Percentiles rank a stretch among this genome's conserved stretches.
Conservation (phyloP, 2,113 vertebrate species). For the Cnemophilus loriae region DNA sequence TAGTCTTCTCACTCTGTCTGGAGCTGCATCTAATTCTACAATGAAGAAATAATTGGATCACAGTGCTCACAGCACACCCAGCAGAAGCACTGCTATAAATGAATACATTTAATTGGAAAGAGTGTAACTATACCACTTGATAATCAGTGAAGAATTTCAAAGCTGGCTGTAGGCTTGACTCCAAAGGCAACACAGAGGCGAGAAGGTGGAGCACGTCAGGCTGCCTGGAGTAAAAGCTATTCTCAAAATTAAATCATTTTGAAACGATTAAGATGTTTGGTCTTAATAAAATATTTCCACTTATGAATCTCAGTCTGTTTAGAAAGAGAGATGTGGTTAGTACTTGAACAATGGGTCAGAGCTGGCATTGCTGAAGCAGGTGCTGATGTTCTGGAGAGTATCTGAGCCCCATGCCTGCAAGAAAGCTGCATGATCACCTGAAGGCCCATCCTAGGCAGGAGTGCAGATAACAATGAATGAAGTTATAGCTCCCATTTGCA, state of each 20-base stretch:
- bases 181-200: background rate
- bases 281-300: background rate
- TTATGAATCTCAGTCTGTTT: background rate
- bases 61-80: background rate
- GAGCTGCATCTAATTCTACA: background rate
- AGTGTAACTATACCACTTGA: background rate
- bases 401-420: background rate
- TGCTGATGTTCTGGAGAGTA: background rate
- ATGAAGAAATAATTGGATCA: constrained; percentile 8
- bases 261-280: background rate
- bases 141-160: background rate
- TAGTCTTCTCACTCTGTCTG: background rate
- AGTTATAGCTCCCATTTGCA: background rate
- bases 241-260: background rate
- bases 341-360: background rate
- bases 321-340: background rate
- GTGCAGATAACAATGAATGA: background rate
- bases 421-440: background rate
- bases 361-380: background rate
- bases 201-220: background rate
- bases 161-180: background rate
- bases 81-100: background rate
- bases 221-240: background rate
- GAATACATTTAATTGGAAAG: background rate
- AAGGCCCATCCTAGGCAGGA: background rate